phyloP scores from a whole-genome alignment of 2,797 vertebrate genomes.

The Anolis apletophallus region DNA sequence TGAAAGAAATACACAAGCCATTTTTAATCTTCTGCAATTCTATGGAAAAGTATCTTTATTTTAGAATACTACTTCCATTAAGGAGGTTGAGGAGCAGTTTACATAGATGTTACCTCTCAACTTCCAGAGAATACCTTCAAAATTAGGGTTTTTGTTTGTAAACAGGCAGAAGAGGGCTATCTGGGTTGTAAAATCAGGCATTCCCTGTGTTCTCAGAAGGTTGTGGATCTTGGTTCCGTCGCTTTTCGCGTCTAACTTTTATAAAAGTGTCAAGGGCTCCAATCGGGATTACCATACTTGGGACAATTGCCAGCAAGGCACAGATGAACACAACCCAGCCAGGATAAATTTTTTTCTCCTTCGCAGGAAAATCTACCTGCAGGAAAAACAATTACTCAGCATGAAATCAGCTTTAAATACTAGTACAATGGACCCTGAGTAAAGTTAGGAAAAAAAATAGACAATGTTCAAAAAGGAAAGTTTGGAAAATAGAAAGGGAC shows the following conservation, averaged over 20 bases:
- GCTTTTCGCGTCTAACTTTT: constrained; percentile 25
- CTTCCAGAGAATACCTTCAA: neutral
- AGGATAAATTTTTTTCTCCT: constrained; percentile 81
- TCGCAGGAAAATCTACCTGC: constrained; percentile 83
- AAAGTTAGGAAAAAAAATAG: neutral
- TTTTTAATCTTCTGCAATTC: neutral
- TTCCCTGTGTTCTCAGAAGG: constrained; percentile 37
- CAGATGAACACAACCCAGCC: constrained; percentile 84
- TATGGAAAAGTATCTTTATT: constrained; percentile 11
- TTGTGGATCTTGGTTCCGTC: constrained; percentile 33
- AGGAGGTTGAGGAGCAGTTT: neutral
- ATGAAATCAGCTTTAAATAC: neutral
- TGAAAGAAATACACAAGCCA: neutral
- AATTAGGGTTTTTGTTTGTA: neutral
- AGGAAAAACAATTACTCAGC: constrained; percentile 24
- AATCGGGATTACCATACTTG: constrained; percentile 79
- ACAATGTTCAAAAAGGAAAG: neutral
- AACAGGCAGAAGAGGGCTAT: too few relatives aligned
- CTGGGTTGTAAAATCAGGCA: neutral
- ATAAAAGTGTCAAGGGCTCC: constrained; percentile 76
- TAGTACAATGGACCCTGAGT: neutral
- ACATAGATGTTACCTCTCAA: neutral
- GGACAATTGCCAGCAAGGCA: constrained; percentile 78
- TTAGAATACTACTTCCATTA: neutral
- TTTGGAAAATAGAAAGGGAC: neutral